A percentile compares a stretch with the other conserved stretches of the same genome.
These are phyloP conservation scores for Gallinago media DNA, from an alignment of 2,113 vertebrate species.

Conservation along the genomic window DNA sequence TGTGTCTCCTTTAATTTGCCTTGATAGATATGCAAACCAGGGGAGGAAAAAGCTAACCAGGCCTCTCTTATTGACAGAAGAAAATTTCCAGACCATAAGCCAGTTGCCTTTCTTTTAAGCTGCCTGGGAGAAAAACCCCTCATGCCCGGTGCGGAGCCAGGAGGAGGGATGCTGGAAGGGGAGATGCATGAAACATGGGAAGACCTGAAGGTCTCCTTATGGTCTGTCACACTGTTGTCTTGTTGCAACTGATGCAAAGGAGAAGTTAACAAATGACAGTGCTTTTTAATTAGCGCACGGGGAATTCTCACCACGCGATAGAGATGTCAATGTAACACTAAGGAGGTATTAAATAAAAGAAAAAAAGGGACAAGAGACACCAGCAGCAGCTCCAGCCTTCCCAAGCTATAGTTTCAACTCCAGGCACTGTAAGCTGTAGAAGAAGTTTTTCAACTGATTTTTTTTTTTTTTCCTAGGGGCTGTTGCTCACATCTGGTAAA, in stretches of 20 bases:
- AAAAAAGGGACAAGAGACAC: neutral
- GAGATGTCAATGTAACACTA: neutral
- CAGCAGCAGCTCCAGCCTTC: neutral
- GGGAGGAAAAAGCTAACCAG: slow-evolving; percentile 25
- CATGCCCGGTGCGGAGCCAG: neutral
- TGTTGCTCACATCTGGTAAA: slow-evolving; percentile 72
- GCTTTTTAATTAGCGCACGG: slow-evolving; percentile 42
- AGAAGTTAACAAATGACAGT: slow-evolving; percentile 27
- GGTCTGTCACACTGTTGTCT: neutral
- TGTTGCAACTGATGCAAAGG: slow-evolving; percentile 14
- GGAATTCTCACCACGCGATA: slow-evolving; percentile 3
- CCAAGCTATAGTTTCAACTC: neutral
- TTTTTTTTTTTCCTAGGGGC: neutral
- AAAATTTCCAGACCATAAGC: neutral
- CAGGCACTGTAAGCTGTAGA: neutral
- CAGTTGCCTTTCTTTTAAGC: neutral
- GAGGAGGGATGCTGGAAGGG: neutral
- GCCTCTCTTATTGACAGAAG: slow-evolving; percentile 48
- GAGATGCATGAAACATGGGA: neutral
- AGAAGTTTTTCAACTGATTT: slow-evolving; percentile 43
- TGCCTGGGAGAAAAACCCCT: neutral
- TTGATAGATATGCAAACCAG: slow-evolving; percentile 51
- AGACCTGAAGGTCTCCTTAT: neutral
- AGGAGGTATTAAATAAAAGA: neutral
- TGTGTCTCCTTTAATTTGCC: slow-evolving; percentile 54